These are phyloP conservation scores for Brachyalestes nurse DNA, from an alignment of 2,797 vertebrate species.

Conservation along the genomic window DNA sequence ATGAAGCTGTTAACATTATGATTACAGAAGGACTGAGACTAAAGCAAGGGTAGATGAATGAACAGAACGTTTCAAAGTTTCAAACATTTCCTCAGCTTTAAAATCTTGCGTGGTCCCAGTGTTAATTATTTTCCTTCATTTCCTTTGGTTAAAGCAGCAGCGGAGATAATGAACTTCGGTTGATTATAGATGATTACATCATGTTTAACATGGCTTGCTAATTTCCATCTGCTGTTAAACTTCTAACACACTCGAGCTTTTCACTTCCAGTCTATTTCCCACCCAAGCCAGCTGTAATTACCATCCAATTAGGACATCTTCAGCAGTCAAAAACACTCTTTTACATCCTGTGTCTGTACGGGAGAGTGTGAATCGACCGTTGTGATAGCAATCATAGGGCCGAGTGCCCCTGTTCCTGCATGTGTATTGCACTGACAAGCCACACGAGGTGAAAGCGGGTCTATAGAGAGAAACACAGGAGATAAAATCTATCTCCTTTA, in stretches of 20 bases:
- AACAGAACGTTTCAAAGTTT: background rate
- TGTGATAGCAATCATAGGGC: background rate
- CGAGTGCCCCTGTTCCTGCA: background rate
- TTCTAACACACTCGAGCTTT: background rate
- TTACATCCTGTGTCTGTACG: background rate
- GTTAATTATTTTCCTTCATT: background rate
- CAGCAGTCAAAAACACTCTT: background rate
- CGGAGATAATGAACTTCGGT: conserved; percentile 2
- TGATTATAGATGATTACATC: conserved; percentile 1
- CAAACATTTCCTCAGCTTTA: background rate
- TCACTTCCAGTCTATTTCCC: background rate
- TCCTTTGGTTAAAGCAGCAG: background rate
- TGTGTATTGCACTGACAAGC: too few species aligned
- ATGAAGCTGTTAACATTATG: background rate
- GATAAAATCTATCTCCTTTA: background rate
- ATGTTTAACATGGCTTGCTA: background rate
- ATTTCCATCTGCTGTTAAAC: background rate
- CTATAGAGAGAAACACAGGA: background rate
- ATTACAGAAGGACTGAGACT: background rate
- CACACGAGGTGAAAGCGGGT: background rate
- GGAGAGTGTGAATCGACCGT: background rate
- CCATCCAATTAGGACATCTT: background rate
- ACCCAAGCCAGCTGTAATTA: background rate
- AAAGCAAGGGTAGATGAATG: background rate
- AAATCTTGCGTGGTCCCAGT: background rate